Evolutionary conservation across 1,140 invertebrate genomes (phyloP).

Genomic region (Hormaphis cornu): DNA sequence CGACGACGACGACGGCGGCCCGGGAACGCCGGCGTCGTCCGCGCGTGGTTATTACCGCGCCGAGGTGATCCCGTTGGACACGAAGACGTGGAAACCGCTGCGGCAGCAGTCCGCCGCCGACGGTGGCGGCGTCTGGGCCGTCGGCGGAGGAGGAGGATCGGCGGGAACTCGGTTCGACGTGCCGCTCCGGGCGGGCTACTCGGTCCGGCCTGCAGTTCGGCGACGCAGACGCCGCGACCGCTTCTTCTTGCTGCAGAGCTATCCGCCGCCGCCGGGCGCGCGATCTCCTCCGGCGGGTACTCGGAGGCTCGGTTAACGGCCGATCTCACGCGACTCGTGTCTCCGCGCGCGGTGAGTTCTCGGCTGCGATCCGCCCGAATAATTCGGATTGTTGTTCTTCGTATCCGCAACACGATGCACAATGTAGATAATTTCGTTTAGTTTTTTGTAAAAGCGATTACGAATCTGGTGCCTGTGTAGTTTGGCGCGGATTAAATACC

Average conservation of each 20-base stretch:
- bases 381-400: no score
- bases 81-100: not conserved
- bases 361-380: no score
- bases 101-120: not conserved
- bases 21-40: not conserved
- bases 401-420: no score
- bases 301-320: no score
- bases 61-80: constrained; percentile 26
- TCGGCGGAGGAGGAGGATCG: no score
- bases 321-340: no score
- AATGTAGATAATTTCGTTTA: no score
- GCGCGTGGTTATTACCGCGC: not conserved
- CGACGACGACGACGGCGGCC: not conserved
- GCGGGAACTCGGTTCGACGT: not conserved
- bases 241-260: not conserved
- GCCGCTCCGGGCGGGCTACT: not conserved
- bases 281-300: not conserved
- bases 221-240: not conserved
- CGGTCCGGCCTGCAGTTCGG: not conserved
- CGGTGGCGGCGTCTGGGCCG: not conserved
- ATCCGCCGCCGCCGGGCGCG: not conserved
- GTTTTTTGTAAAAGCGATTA: no score
- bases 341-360: not conserved
- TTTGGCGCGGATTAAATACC: no score
- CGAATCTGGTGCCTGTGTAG: no score